Percentiles rank a stretch among this genome's conserved stretches.
phyloP scores from a whole-genome alignment of 2,113 vertebrate species.

The Corythornis vintsioides region DNA sequence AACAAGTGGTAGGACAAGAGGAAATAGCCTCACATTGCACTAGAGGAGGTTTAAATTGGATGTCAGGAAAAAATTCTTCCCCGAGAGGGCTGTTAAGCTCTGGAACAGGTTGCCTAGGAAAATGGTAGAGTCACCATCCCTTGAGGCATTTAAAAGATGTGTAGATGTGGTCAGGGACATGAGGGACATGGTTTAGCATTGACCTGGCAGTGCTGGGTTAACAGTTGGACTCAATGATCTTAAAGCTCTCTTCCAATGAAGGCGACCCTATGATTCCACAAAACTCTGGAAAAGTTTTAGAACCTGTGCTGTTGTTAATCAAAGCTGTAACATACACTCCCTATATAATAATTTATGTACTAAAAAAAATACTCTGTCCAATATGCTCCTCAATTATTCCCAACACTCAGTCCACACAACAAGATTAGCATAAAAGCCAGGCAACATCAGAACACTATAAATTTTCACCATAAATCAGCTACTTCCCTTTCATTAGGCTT shows the following conservation, averaged over 20 bases:
- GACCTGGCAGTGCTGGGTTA: neutral
- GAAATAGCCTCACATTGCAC: neutral
- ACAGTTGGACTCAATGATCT: neutral
- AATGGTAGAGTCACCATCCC: neutral
- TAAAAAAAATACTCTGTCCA: neutral
- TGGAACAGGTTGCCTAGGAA: neutral
- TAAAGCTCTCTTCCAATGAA: neutral
- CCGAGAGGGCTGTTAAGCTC: neutral
- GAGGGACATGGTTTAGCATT: neutral
- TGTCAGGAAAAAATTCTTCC: neutral
- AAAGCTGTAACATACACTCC: neutral
- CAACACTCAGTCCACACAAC: neutral
- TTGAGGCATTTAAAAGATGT: neutral
- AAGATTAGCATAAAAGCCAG: neutral
- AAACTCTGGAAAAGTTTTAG: constrained; percentile 2
- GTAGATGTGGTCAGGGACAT: neutral
- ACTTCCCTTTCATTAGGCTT: constrained; percentile 2
- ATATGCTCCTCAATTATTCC: neutral
- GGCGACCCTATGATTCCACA: neutral
- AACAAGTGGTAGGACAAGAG: neutral
- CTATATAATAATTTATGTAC: neutral
- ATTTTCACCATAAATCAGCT: neutral
- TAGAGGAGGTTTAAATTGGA: neutral
- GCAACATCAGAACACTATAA: neutral
- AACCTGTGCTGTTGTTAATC: neutral